Base-by-base conservation (phyloP, 2,113 vertebrate species). In the Poecile atricapillus region DNA sequence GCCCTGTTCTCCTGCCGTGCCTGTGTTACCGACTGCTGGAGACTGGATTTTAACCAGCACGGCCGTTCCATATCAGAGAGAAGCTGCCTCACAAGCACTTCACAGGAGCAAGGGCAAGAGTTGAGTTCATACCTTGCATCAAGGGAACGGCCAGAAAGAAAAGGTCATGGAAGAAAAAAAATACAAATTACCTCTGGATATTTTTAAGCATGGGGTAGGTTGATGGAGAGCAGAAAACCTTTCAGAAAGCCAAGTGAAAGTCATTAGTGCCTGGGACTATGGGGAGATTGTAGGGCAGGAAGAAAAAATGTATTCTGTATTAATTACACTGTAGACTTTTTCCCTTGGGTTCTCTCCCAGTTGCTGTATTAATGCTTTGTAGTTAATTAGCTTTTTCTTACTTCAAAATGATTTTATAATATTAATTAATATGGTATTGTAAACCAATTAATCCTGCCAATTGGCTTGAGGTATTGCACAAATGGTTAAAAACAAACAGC, bases 261-360 rank as follows among this genome's bases (percentile, higher is more conserved):
- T 93, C 64, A 59, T 88, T 64, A 87, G 52, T 90, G 85, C 84
- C 59, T 83, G 75, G 56, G 69, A 81, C 75, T 83, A 30, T 41
- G 31, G 52, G 70, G 82, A 94, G 52, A 90, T 10, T 64, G 56
- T 24, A 90, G 60, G 67, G 50, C 56, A 93, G 7, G 39, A 81
- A 86, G 67, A 83, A 94, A 95, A 88, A 94, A 75, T 41, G 18
- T 84, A 18, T 83, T 94, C 63, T 74, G 21, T 69, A 28, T 95
- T 97, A 96, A 96, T 96, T 94, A 97, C 77, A 88, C 39, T 64
- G 63, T 77, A 90, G 79, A 71, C 71, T 64, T 95, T 88, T 88
- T 56, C 95, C 90, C 92, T 71, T 88, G 93, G 64, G 93, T 91
- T 91, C 60, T 92, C 47, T 71, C 47, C 87, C 9, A 27, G 43